Percentiles rank a stretch among this genome's conserved stretches.
phyloP scores from a whole-genome alignment of 2,797 vertebrate species.

The Spatula clypeata region DNA sequence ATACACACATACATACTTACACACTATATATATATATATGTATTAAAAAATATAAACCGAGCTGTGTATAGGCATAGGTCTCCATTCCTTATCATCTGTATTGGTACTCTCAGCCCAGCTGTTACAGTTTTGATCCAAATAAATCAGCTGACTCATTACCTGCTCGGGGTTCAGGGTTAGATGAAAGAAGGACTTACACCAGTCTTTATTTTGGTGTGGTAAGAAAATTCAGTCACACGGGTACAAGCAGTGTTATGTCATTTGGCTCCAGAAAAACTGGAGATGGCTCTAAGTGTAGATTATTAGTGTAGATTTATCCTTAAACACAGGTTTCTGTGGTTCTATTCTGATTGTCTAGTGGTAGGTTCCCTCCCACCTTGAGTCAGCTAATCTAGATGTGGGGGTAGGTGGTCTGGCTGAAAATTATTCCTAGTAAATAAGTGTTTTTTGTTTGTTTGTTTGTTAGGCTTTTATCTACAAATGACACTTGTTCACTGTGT shows the following conservation, averaged over 20 bases:
- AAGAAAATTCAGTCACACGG: fast-evolving
- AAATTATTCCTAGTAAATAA: background rate
- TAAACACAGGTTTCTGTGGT: background rate
- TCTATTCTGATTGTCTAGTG: background rate
- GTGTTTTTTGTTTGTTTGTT: too few relatives aligned
- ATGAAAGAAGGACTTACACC: background rate
- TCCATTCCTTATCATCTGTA: background rate
- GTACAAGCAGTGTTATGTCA: background rate
- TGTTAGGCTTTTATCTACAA: background rate
- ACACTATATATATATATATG: too few relatives aligned
- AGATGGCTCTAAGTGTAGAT: background rate
- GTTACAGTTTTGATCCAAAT: background rate
- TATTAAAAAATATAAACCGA: background rate
- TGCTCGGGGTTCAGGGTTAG: background rate
- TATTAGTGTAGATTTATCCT: background rate
- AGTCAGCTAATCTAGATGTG: background rate
- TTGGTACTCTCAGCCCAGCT: background rate
- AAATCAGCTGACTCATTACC: background rate
- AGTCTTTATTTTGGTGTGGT: background rate
- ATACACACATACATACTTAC: too few relatives aligned
- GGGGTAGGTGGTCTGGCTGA: background rate
- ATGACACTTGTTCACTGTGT: background rate
- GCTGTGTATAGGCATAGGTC: background rate
- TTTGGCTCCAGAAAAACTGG: background rate
- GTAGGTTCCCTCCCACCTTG: background rate